Evolutionary conservation across 2,888 invertebrate species (phyloP).

Genomic region (Caenorhabditis auriculariae): DNA sequence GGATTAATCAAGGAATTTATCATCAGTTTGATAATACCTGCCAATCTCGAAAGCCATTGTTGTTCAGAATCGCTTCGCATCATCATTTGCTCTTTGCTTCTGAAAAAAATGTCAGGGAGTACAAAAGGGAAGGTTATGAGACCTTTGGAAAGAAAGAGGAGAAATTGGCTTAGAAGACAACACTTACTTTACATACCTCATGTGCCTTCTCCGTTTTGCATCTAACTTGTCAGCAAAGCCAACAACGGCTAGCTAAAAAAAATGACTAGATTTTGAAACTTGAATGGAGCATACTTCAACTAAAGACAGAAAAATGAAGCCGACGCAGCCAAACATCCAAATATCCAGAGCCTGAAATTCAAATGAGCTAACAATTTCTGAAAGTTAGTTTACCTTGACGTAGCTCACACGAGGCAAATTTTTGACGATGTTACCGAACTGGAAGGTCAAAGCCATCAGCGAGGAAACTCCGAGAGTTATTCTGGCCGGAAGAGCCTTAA

Average conservation of each 20-base stretch:
- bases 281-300: conserved; percentile 46
- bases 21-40: conserved; percentile 5
- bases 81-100: conserved; percentile 50
- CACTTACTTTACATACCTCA: too few species aligned
- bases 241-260: conserved; percentile 58
- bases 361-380: conserved; percentile 31
- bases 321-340: conserved; percentile 63
- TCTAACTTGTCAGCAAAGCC: conserved; percentile 62
- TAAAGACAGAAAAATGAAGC: conserved; percentile 61
- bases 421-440: conserved; percentile 63
- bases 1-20: background rate
- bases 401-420: conserved; percentile 61
- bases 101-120: too few species aligned
- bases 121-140: too few species aligned
- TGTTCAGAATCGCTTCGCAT: conserved; percentile 58
- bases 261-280: background rate
- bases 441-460: conserved; percentile 60
- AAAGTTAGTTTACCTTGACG: conserved; percentile 43
- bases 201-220: conserved; percentile 33
- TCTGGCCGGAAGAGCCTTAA: conserved; percentile 57
- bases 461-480: conserved; percentile 61
- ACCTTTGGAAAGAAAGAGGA: too few species aligned
- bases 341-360: conserved; percentile 55
- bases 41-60: conserved; percentile 51
- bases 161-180: too few species aligned